Percentiles rank a stretch among this genome's conserved stretches.
Conservation (phyloP, 2,888 invertebrate genomes). For the Dryobota labecula region DNA sequence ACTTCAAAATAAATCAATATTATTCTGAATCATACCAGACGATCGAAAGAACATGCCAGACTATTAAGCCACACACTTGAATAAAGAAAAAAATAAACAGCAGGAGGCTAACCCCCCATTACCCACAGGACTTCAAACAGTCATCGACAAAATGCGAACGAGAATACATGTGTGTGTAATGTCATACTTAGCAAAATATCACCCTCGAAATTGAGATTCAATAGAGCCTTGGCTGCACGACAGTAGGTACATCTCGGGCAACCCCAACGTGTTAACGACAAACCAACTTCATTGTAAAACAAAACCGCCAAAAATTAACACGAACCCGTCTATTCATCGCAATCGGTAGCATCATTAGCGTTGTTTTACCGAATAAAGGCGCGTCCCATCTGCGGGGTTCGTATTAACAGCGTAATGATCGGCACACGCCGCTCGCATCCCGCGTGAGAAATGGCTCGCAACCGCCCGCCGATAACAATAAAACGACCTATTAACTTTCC, state of each 20-base stretch:
- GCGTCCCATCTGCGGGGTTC: constrained; percentile 69
- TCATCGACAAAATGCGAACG: not conserved
- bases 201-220: constrained; percentile 19
- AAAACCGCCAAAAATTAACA: constrained; percentile 28
- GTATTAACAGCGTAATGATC: constrained; percentile 80
- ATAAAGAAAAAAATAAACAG: constrained; percentile 1
- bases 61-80: not conserved
- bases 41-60: not conserved
- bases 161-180: not conserved
- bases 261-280: constrained; percentile 26
- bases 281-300: constrained; percentile 35
- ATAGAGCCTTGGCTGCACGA: not conserved
- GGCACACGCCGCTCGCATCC: constrained; percentile 78
- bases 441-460: constrained; percentile 67
- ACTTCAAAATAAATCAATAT: no score
- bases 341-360: constrained; percentile 59
- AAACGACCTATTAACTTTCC: constrained; percentile 85
- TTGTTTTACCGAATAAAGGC: constrained; percentile 59
- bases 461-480: constrained; percentile 80
- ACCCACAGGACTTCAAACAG: not conserved
- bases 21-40: no score
- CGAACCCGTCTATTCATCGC: constrained; percentile 43
- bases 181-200: not conserved
- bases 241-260: not conserved
- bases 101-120: no score